phyloP scores from a whole-genome alignment of 2,113 vertebrate genomes.

The Stigmatopora argus region DNA sequence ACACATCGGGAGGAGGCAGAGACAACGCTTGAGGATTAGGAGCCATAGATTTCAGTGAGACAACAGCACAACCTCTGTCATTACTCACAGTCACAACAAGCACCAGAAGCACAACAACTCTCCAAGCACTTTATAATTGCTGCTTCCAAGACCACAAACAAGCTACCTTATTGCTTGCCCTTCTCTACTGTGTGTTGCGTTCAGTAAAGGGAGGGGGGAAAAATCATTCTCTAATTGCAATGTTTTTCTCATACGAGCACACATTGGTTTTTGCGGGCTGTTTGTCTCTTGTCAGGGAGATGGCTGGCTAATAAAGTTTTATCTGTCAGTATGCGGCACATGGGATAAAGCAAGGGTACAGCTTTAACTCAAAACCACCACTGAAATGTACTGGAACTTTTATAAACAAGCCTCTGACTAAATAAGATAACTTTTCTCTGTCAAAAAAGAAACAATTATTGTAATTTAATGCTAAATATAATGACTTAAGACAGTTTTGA shows the following conservation, averaged over 20 bases:
- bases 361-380: slow-evolving; percentile 33
- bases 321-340: slow-evolving; percentile 50
- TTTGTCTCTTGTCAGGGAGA: slow-evolving; percentile 51
- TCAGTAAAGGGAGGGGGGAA: slow-evolving; percentile 14
- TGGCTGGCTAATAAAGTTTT: slow-evolving; percentile 63
- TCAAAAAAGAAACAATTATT: slow-evolving; percentile 59
- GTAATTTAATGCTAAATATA: slow-evolving; percentile 66
- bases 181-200: slow-evolving; percentile 40
- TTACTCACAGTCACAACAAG: slow-evolving; percentile 56
- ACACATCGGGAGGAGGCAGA: slow-evolving; percentile 53
- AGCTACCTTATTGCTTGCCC: slow-evolving; percentile 57
- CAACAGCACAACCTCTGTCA: slow-evolving; percentile 66
- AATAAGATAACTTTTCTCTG: slow-evolving; percentile 52
- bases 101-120: slow-evolving; percentile 54
- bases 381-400: slow-evolving; percentile 39
- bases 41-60: slow-evolving; percentile 58
- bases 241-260: slow-evolving; percentile 53
- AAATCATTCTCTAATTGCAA: slow-evolving; percentile 62
- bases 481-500: slow-evolving; percentile 58
- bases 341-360: slow-evolving; percentile 60
- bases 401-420: slow-evolving; percentile 65
- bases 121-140: slow-evolving; percentile 68
- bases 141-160: slow-evolving; percentile 61
- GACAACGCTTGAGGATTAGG: slow-evolving; percentile 59
- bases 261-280: slow-evolving; percentile 48